phyloP scores from a whole-genome alignment of 64 coral and sea anemone species.

The Stichodactyla helianthus region DNA sequence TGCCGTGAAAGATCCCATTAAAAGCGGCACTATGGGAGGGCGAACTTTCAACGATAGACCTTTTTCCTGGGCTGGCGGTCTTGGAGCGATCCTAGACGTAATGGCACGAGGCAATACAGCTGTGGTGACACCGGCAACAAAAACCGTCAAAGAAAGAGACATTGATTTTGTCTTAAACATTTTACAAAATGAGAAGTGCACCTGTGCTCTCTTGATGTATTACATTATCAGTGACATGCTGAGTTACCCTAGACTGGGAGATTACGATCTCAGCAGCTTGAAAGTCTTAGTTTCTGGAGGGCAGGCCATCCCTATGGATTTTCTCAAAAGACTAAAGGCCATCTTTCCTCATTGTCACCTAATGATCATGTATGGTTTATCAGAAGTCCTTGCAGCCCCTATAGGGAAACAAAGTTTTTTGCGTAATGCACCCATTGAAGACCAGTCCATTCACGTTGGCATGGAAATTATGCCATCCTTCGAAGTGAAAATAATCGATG shows the following conservation, averaged over 20 bases:
- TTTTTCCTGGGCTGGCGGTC: not conserved
- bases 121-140: not conserved
- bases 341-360: not conserved
- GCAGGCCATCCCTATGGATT: not conserved
- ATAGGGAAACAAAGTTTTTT: not conserved
- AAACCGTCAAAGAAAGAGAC: not conserved
- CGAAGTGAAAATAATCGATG: conserved; percentile 46
- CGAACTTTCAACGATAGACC: not conserved
- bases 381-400: not conserved
- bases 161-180: not conserved
- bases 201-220: not conserved
- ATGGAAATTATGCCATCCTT: conserved; percentile 2
- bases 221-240: conserved; percentile 8
- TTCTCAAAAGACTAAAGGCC: not conserved
- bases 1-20: not conserved
- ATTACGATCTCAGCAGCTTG: conserved; percentile 15
- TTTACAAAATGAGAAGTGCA: conserved; percentile 29
- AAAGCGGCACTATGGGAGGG: no score
- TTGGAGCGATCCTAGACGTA: not conserved
- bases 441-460: not conserved
- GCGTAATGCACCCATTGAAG: not conserved
- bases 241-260: not conserved
- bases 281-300: not conserved
- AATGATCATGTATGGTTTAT: not conserved
- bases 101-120: not conserved